Evolutionary conservation across 2,113 vertebrate species (phyloP), one percentile per base, ranked within the genome.

Genomic region (Zosterops japonicus): DNA sequence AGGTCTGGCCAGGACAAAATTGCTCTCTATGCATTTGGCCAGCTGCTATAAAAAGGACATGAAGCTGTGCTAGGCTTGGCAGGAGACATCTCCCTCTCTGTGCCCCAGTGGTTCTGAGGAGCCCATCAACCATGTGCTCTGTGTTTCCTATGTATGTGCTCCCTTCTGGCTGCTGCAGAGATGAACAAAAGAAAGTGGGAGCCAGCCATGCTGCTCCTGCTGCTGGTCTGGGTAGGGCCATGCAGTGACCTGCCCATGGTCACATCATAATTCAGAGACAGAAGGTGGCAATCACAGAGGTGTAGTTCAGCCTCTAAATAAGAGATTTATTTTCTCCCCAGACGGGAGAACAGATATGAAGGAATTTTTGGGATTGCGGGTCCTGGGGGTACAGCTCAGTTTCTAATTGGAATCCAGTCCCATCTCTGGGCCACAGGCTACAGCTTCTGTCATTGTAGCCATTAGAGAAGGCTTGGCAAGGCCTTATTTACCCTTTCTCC

Each of bases 131-230:
- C 0, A 0, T 6, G 44, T 42, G 50, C 28, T n/a, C 39, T 52
- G 19, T 10, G 25, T 80, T 91, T 80, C 39, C 31, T 53, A 53
- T 0, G 8, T n/a, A 27, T 3, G 0, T 0, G 0, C 28, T 87
- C 36, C 31, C 9, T 70, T 72, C 71, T 83, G 70, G 16, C 68
- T 86, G 11, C 39, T 75, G 27, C 39, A 75, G 63, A 16, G 44
- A 41, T 41, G 82, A 76, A 57, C 5, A 39, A 53, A 69, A 39
- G 36, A 23, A 70, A 56, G 9, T 8, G 16, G 35, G 49, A 77
- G 42, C 21, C 25, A 63, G 47, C 33, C 50, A 41, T 0, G 2
- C 56, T 93, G 47, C 27, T 78, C 7, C 74, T 78, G 87, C 83
- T 96, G 65, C 35, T 86, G 53, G 8, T 83, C 65, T 57, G 67